Evolutionary conservation across 2,113 vertebrate species (phyloP), one percentile per base, ranked within the genome.

Genomic region (Antennarius striatus): DNA sequence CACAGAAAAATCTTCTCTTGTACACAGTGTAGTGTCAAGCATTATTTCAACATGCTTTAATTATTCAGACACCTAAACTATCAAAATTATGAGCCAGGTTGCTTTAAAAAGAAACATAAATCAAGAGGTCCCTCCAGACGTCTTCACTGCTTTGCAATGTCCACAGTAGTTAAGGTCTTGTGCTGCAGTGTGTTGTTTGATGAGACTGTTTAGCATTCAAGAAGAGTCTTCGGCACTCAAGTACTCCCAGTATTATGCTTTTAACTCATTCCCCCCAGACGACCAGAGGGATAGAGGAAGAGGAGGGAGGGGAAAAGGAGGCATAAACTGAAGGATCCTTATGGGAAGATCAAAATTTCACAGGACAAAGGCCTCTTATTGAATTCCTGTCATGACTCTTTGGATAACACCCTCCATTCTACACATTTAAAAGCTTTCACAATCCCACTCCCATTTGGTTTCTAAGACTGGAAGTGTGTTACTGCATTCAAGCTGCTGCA

Each of bases 331-430:
- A 79, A 62, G 60, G 70, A 81, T 87, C 71, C 75, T 85, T 79
- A 68, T 83, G 79, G 83, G 77, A 84, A 83, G 73, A 80, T 75
- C 54, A 64, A 69, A 77, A 79, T 83, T 87, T 88, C 84, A 85
- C 79, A 80, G 79, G 80, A 83, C 82, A 84, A 85, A 87, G 81
- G 79, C 69, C 67, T 1, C 17, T 83, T 87, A 88, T 88, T 87
- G 85, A 88, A 91, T 89, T 90, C 86, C 80, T 86, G 81, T 89
- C 84, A 84, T 72, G 84, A 86, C 84, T 83, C 84, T 76, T 70
- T 57, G 63, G 80, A 89, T 83, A 89, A 86, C 84, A 85, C 77
- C 70, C 65, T 81, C 80, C 64, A 54, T 78, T 76, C 55, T 75
- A 82, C 69, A 79, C 79, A 67, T 82, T 82, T 88, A 65, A 77